Base-by-base conservation (phyloP, 2,113 vertebrate genomes). In the Phoenicopterus ruber region DNA sequence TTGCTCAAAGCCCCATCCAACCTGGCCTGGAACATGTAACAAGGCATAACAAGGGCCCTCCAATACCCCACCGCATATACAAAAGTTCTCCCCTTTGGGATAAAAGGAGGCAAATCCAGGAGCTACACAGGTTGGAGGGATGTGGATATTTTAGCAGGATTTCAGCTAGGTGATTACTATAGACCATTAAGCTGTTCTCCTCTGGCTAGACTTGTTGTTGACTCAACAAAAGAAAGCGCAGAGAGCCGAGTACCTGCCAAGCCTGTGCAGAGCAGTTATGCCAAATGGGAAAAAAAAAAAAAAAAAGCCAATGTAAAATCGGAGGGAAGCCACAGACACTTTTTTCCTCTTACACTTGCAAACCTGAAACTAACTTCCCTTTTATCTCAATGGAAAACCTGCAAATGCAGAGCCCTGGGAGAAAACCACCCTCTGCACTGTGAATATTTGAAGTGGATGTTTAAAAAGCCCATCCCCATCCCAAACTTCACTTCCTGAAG, bases 141-240 rank as follows among this genome's bases (percentile, higher is more conserved):
- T 36, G 15, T 77, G 65, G 31, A 65, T 57, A 61, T 85, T 85
- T 65, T 50, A 66, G 28, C 46, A 81, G 44, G 50, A 77, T 83
- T 91, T 91, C 91, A 84, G 86, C 57, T 40, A 49, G 57, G 55
- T 76, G 58, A 92, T 82, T 93, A 86, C 82, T 62, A 65, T 17
- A 77, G 49, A 62, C 49, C n/a, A 77, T 87, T 90, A 95, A 93
- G 44, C 67, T 67, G 20, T 42, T 91, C 67, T 92, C 32, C 46
- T 72, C 82, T 90, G 74, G 49, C 74, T 90, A 46, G 46, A 86
- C 86, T 90, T 94, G 46, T 28, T 95, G 82, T 90, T 95, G 87
- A 90, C 32, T 87, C 58, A 93, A 94, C 87, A 87, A 93, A 87
- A 72, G 44, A 61, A 89, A 77, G 66, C 0, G 0, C 47, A 17